These are phyloP conservation scores for Acleris cristana DNA, from an alignment of 2,888 invertebrate genomes.

Conservation along the genomic window DNA sequence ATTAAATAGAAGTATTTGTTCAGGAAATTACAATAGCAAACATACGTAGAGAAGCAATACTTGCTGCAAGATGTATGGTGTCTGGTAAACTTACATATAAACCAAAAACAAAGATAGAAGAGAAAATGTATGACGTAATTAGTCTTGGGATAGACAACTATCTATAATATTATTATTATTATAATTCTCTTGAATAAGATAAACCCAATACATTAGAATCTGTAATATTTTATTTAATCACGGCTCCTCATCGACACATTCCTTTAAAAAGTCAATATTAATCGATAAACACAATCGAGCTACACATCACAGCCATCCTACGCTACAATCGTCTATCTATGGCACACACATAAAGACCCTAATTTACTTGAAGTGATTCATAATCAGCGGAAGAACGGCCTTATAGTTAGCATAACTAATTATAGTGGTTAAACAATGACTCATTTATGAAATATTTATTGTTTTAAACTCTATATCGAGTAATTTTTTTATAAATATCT, in stretches of 20 bases:
- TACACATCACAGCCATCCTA: background rate
- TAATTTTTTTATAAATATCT: too few relatives aligned
- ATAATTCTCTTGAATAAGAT: background rate
- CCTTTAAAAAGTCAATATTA: conserved; percentile 8
- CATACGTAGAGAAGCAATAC: too few relatives aligned
- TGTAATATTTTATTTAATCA: background rate
- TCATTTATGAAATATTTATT: background rate
- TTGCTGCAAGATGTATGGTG: too few relatives aligned
- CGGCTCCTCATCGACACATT: background rate
- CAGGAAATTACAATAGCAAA: too few relatives aligned
- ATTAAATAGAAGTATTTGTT: too few relatives aligned
- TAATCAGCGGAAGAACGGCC: background rate
- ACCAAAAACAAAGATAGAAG: too few relatives aligned
- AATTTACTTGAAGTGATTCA: conserved; percentile 7
- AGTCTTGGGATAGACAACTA: too few relatives aligned
- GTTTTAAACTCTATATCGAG: too few relatives aligned
- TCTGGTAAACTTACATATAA: too few relatives aligned
- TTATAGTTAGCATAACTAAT: conserved; percentile 9
- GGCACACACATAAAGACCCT: background rate
- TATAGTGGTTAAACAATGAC: background rate
- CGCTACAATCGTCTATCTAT: background rate
- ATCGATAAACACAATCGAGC: background rate
- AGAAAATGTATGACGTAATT: too few relatives aligned
- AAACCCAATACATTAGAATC: background rate
- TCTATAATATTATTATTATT: too few relatives aligned